phyloP scores from a whole-genome alignment of 2,113 vertebrate genomes.

The Takifugu flavidus region DNA sequence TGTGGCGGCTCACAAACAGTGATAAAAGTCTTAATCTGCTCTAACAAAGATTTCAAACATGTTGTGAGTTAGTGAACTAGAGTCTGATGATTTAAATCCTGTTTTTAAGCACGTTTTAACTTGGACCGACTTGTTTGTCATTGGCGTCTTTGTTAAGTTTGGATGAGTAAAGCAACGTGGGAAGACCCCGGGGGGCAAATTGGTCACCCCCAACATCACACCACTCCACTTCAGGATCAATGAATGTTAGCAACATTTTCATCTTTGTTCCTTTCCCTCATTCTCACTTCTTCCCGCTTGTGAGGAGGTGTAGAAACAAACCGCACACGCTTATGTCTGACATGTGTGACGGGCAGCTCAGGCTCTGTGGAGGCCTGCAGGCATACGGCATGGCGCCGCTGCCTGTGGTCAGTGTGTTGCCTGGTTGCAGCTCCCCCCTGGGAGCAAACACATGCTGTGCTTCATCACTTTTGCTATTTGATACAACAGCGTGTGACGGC shows the following conservation, averaged over 20 bases:
- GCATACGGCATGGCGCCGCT: slow-evolving; percentile 51
- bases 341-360: slow-evolving; percentile 64
- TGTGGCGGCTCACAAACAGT: too few relatives aligned
- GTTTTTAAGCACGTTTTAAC: too few relatives aligned
- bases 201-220: slow-evolving; percentile 73
- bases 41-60: too few relatives aligned
- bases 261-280: slow-evolving; percentile 40
- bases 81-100: too few relatives aligned
- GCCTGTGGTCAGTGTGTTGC: slow-evolving; percentile 49
- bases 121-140: too few relatives aligned
- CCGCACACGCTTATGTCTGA: slow-evolving; percentile 68
- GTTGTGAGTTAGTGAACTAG: too few relatives aligned
- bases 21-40: too few relatives aligned
- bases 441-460: slow-evolving; percentile 52
- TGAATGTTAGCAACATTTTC: slow-evolving; percentile 34
- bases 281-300: slow-evolving; percentile 53
- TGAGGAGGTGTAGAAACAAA: slow-evolving; percentile 69
- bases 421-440: slow-evolving; percentile 23
- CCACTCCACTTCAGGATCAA: slow-evolving; percentile 72
- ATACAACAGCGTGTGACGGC: slow-evolving; percentile 39
- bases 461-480: slow-evolving; percentile 45
- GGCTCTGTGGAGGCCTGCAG: slow-evolving; percentile 48
- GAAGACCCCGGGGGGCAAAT: slow-evolving; percentile 38
- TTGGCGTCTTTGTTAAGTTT: slow-evolving; percentile 53
- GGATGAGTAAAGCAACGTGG: slow-evolving; percentile 61